phyloP scores from a whole-genome alignment of 1,140 invertebrate genomes.

The Zaprionus taronus region DNA sequence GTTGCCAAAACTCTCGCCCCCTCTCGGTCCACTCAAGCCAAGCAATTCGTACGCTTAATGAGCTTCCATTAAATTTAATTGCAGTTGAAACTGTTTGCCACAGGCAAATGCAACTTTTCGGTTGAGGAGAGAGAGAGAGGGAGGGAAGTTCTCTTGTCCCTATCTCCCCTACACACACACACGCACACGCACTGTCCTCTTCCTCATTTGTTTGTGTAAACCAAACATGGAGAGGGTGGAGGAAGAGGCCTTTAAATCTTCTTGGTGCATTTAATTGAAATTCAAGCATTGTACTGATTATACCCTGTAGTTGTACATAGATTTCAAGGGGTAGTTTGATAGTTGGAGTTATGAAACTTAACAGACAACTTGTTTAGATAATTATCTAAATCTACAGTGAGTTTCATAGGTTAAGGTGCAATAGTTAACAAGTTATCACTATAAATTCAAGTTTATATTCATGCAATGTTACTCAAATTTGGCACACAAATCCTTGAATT shows the following conservation, averaged over 20 bases:
- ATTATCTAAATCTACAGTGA: neutral
- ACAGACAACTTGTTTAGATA: neutral
- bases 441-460: neutral
- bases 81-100: conserved; percentile 73
- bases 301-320: conserved; percentile 15
- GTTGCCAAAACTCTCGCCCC: conserved; percentile 42
- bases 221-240: conserved; percentile 32
- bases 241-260: conserved; percentile 17
- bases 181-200: neutral
- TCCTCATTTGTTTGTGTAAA: conserved; percentile 41
- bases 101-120: conserved; percentile 17
- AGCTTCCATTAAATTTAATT: conserved; percentile 83
- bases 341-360: neutral
- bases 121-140: conserved; percentile 2
- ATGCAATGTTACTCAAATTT: neutral
- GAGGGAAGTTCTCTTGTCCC: conserved; percentile 7
- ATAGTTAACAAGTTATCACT: neutral
- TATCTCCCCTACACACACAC: neutral
- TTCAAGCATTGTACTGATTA: conserved; percentile 23
- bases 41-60: conserved; percentile 76
- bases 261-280: conserved; percentile 51
- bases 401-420: neutral
- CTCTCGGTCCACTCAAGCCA: neutral
- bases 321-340: neutral
- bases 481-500: neutral